phyloP scores from a whole-genome alignment of 2,888 invertebrate genomes.

The Pimpla rufipes region DNA sequence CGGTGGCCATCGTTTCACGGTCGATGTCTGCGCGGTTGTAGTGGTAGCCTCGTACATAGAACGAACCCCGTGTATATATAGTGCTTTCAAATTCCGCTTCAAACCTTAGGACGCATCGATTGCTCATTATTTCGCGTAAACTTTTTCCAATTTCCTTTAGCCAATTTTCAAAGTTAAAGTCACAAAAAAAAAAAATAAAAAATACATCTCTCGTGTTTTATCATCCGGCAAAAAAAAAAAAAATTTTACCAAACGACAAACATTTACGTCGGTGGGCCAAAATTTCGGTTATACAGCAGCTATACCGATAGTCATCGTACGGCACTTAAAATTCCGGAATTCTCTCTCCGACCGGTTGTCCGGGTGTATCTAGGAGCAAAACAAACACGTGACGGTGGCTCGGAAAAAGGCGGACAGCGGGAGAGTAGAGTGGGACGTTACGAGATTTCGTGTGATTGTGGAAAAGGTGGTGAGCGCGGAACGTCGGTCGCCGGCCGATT shows the following conservation, averaged over 20 bases:
- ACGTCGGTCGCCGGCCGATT: neutral
- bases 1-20: constrained; percentile 33
- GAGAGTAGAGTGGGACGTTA: constrained; percentile 28
- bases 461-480: constrained; percentile 51
- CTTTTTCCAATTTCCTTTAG: too few relatives aligned
- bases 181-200: too few relatives aligned
- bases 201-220: too few relatives aligned
- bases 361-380: neutral
- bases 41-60: constrained; percentile 1
- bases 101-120: constrained; percentile 31
- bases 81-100: constrained; percentile 41
- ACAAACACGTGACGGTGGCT: neutral
- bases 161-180: too few relatives aligned
- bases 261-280: neutral
- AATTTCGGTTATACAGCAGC: neutral
- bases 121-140: too few relatives aligned
- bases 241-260: neutral
- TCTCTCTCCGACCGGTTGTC: neutral
- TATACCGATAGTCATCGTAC: neutral
- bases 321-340: neutral
- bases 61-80: neutral
- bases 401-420: constrained; percentile 8
- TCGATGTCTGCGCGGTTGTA: constrained; percentile 7
- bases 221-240: too few relatives aligned
- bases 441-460: constrained; percentile 75